phyloP scores from a whole-genome alignment of 2,888 invertebrate genomes.

The Pterobdella sp. region DNA sequence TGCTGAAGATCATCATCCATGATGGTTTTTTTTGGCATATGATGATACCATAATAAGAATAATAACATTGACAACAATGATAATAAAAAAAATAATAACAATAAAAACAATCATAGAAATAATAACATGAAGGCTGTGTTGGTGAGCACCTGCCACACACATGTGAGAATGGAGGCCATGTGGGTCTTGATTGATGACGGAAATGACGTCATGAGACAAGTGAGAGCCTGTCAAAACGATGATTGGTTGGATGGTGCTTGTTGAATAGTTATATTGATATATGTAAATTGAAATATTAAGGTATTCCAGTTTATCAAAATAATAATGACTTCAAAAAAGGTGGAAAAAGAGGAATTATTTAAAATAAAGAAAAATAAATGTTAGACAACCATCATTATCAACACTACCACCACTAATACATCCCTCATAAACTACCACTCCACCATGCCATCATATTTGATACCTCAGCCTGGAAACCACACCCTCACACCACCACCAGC shows the following conservation, averaged over 20 bases:
- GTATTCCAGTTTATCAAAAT: too few relatives aligned
- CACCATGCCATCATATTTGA: too few relatives aligned
- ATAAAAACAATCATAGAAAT: conserved; percentile 33
- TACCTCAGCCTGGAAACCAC: neutral
- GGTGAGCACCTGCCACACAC: conserved; percentile 64
- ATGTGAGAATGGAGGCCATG: conserved; percentile 59
- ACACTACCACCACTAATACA: neutral
- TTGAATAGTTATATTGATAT: too few relatives aligned
- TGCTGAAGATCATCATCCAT: too few relatives aligned
- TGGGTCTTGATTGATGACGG: conserved; percentile 60
- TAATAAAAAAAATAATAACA: too few relatives aligned
- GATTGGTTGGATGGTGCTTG: too few relatives aligned
- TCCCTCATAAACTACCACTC: too few relatives aligned
- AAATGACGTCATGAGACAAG: conserved; percentile 59
- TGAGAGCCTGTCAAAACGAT: conserved; percentile 58
- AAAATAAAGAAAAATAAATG: neutral
- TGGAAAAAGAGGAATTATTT: neutral
- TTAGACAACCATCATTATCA: neutral
- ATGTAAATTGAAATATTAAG: too few relatives aligned
- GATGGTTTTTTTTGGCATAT: too few relatives aligned
- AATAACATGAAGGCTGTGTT: conserved; percentile 59
- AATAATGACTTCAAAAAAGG: neutral
- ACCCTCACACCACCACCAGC: neutral
- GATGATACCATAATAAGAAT: too few relatives aligned
- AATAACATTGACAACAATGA: too few relatives aligned